Evolutionary conservation across 2,113 vertebrate genomes (phyloP), one percentile per base, ranked within the genome.

Genomic region (Solea solea): DNA sequence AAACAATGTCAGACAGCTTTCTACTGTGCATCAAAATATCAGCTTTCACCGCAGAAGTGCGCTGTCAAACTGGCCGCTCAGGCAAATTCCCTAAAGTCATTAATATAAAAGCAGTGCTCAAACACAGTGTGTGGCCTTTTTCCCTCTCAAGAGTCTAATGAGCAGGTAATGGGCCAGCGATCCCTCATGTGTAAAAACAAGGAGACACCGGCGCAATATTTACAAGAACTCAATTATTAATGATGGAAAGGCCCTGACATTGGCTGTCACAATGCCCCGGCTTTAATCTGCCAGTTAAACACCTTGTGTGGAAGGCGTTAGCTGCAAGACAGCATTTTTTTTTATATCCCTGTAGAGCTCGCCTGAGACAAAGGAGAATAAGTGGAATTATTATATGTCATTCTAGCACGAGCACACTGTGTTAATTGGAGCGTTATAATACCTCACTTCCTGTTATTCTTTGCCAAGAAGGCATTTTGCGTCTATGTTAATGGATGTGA

Each of bases 161-260:
- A 81, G 82, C 69, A 86, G 68, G 44, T 87, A 76, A 87, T 76
- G 65, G 74, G 21, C 65, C 13, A 74, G 69, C 66, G 74, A 80
- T 83, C 75, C 54, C 54, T 77, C 59, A 13, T 61, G 75, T 73
- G 72, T 75, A 45, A 60, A 88, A 76, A 80, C 62, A 74, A 69
- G 71, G 41, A 73, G 72, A 70, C 71, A 46, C 42, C 4, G 72
- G 45, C 62, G 21, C 74, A 82, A 71, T 87, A 84, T 86, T 84
- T 89, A 84, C 78, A 83, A 69, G 63, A 72, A 54, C 64, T 83
- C 74, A 73, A 83, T 88, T 90, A 88, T 85, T 90, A 69, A 86
- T 79, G 74, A 77, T 58, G 68, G 81, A 53, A 65, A 73, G 54
- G 63, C 67, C 50, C 34, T 66, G 57, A 68, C 57, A 46, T 51